A percentile compares a stretch with the other conserved stretches of the same genome.
phyloP scores from a whole-genome alignment of 2,797 vertebrate species.

The Tangara arthus region DNA sequence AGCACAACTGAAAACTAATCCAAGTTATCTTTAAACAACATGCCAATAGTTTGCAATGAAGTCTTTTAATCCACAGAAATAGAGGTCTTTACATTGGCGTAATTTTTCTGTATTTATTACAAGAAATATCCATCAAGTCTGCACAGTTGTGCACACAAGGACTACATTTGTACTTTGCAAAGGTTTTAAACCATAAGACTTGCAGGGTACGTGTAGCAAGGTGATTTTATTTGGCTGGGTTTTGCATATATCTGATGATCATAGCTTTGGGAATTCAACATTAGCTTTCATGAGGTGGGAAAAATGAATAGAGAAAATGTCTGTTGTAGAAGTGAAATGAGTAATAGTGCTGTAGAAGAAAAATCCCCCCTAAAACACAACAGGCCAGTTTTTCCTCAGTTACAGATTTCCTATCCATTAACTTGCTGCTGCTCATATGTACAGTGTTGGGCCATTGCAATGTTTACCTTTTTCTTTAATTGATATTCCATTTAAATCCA shows the following conservation, averaged over 20 bases:
- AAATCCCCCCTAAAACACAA: background rate
- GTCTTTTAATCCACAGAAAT: background rate
- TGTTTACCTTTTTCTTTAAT: conserved; percentile 2
- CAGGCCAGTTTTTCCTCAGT: background rate
- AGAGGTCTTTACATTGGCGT: background rate
- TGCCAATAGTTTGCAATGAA: background rate
- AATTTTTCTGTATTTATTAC: background rate
- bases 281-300: background rate
- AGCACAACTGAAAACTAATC: background rate
- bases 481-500: conserved; percentile 24
- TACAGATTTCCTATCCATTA: background rate
- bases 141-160: background rate
- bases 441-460: background rate
- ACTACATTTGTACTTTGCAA: background rate
- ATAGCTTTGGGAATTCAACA: background rate
- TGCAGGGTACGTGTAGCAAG: background rate
- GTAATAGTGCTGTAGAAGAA: background rate
- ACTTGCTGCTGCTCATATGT: background rate
- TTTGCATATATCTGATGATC: background rate
- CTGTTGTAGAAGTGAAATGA: background rate
- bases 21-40: background rate
- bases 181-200: background rate
- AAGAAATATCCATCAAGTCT: background rate
- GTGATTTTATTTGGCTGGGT: background rate
- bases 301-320: background rate